phyloP scores from a whole-genome alignment of 2,113 vertebrate genomes.

The Nothocercus nigrocapillus region DNA sequence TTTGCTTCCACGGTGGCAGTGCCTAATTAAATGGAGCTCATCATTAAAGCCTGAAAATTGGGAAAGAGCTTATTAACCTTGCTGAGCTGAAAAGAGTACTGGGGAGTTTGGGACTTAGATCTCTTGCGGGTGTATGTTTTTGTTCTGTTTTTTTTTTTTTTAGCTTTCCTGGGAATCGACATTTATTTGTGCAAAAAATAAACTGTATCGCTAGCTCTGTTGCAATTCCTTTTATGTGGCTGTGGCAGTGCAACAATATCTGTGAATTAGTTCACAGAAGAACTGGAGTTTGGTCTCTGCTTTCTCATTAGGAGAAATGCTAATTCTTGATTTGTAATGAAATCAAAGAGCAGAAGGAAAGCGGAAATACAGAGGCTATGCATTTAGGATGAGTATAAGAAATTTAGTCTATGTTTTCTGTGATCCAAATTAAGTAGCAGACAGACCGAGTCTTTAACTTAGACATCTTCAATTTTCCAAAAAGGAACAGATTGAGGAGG shows the following conservation, averaged over 20 bases:
- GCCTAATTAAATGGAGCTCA: not conserved
- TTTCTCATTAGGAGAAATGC: not conserved
- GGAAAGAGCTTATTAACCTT: conserved; percentile 10
- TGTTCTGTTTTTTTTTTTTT: not conserved
- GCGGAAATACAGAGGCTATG: not conserved
- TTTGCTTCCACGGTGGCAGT: not conserved
- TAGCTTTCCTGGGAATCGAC: not conserved
- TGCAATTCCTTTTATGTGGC: not conserved
- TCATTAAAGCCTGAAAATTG: not conserved
- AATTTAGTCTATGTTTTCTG: not conserved
- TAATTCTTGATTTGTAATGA: conserved; percentile 11
- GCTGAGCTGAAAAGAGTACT: not conserved
- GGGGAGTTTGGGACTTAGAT: not conserved
- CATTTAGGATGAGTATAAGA: not conserved
- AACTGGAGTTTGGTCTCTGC: not conserved
- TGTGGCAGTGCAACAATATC: not conserved
- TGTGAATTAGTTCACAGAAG: conserved; percentile 13
- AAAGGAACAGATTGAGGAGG: not conserved
- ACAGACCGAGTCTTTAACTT: not conserved
- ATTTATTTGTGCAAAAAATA: conserved; percentile 8
- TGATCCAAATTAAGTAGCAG: not conserved
- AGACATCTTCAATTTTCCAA: not conserved
- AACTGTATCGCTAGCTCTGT: not conserved
- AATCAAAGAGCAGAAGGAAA: not conserved
- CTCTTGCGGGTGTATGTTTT: not conserved